Percentiles rank a stretch among this genome's conserved stretches.
Conservation (phyloP, 2,888 invertebrate genomes). For the Cyclophora punctaria region DNA sequence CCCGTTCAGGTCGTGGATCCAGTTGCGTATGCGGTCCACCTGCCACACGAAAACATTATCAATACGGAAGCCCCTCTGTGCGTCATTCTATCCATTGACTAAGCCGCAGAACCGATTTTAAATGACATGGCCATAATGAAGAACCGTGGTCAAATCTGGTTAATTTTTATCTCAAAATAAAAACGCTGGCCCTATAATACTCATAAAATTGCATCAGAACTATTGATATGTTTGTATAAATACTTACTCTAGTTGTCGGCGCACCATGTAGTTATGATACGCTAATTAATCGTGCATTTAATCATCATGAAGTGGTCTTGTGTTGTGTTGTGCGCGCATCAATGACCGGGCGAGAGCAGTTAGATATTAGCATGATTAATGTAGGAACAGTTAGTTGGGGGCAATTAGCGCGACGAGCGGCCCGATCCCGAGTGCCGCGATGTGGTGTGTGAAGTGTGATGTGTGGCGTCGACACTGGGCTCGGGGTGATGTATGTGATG, state of each 20-base stretch:
- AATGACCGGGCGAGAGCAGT: background rate
- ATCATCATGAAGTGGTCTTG: too few relatives aligned
- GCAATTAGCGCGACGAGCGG: slow-evolving; percentile 22
- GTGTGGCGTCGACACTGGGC: slow-evolving; percentile 1
- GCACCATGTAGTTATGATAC: too few relatives aligned
- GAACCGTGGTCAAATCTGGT: too few relatives aligned
- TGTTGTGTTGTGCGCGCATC: background rate
- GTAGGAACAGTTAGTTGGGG: slow-evolving; percentile 2
- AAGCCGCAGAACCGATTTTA: too few relatives aligned
- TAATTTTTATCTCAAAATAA: too few relatives aligned
- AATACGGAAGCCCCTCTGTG: too few relatives aligned
- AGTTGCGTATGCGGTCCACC: slow-evolving; percentile 66
- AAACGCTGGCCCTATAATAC: too few relatives aligned
- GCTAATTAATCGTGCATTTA: background rate
- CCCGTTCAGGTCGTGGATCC: slow-evolving; percentile 65
- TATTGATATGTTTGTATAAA: too few relatives aligned
- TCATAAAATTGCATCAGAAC: too few relatives aligned
- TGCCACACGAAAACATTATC: slow-evolving; percentile 22
- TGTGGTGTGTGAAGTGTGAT: slow-evolving; percentile 13
- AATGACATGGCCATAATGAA: too few relatives aligned
- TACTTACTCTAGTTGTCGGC: too few relatives aligned
- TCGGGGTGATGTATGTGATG: background rate
- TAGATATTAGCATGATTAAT: background rate
- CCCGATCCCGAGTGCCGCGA: slow-evolving; percentile 11
- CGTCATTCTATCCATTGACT: too few relatives aligned